These are phyloP conservation scores for Meloidogyne chitwoodi DNA, from an alignment of 1,140 invertebrate genomes.

Conservation along the genomic window DNA sequence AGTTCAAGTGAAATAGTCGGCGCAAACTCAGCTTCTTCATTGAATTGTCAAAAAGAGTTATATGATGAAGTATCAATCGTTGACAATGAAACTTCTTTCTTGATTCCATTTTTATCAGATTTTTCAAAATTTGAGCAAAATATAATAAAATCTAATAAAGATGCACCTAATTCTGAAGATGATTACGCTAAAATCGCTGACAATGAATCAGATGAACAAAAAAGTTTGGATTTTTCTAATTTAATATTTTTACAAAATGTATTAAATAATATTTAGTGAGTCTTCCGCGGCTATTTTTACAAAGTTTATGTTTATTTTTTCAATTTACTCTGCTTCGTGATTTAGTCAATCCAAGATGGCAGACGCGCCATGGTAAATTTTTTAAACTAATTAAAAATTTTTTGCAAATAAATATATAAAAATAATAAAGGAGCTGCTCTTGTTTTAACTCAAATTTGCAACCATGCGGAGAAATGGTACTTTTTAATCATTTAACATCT, in stretches of 20 bases:
- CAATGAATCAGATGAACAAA: background rate
- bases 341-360: conserved; percentile 35
- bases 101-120: background rate
- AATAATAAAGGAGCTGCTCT: conserved; percentile 32
- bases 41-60: background rate
- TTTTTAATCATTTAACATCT: background rate
- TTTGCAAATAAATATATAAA: too few species aligned
- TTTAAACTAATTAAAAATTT: too few species aligned
- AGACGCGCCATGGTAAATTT: conserved; percentile 40
- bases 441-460: conserved; percentile 35
- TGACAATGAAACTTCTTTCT: background rate
- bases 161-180: background rate
- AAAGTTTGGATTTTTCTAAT: background rate
- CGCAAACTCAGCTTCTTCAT: background rate
- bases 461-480: background rate
- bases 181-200: background rate
- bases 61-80: background rate
- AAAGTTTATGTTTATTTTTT: conserved; percentile 7
- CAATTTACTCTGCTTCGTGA: conserved; percentile 19
- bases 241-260: background rate
- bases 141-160: background rate
- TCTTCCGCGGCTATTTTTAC: background rate
- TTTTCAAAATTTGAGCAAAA: conserved; percentile 9
- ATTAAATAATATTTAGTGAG: background rate
- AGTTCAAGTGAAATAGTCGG: background rate